Percentiles rank a stretch among this genome's conserved stretches.
Conservation (phyloP, 92 coral and sea anemone species). For the Muricea muricata region DNA sequence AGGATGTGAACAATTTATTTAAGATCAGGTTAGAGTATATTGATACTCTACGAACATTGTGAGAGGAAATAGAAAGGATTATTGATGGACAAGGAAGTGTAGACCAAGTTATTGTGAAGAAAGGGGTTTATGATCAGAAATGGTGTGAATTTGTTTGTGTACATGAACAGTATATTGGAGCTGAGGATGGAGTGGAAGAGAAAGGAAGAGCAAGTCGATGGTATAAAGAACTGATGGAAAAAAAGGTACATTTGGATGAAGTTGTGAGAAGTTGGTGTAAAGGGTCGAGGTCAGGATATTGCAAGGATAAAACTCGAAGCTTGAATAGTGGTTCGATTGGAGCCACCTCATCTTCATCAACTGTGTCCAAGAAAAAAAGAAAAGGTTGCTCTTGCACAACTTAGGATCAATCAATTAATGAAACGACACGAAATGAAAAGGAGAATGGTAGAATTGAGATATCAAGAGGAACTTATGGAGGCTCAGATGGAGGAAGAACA, state of each 20-base stretch:
- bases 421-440: conserved; percentile 9
- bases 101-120: conserved; percentile 12
- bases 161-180: conserved; percentile 44
- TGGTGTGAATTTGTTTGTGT: conserved; percentile 43
- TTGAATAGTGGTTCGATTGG: not conserved
- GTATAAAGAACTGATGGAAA: conserved; percentile 43
- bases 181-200: not conserved
- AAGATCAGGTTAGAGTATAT: conserved; percentile 21
- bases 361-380: not conserved
- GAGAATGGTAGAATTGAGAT: not conserved
- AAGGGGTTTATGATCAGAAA: not conserved
- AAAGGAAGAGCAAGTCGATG: not conserved
- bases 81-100: conserved; percentile 20
- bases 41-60: not conserved
- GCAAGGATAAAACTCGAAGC: not conserved
- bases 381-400: conserved; percentile 7
- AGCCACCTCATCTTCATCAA: not conserved
- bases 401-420: not conserved
- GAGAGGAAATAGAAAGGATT: not conserved
- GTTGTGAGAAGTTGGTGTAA: conserved; percentile 20
- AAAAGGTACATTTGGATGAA: conserved; percentile 30
- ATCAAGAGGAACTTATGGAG: conserved; percentile 8
- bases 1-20: conserved; percentile 10
- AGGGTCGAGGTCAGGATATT: not conserved
- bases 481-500: conserved; percentile 26